These are phyloP conservation scores for Pungitius pungitius DNA, from an alignment of 2,113 vertebrate species.

Conservation along the genomic window DNA sequence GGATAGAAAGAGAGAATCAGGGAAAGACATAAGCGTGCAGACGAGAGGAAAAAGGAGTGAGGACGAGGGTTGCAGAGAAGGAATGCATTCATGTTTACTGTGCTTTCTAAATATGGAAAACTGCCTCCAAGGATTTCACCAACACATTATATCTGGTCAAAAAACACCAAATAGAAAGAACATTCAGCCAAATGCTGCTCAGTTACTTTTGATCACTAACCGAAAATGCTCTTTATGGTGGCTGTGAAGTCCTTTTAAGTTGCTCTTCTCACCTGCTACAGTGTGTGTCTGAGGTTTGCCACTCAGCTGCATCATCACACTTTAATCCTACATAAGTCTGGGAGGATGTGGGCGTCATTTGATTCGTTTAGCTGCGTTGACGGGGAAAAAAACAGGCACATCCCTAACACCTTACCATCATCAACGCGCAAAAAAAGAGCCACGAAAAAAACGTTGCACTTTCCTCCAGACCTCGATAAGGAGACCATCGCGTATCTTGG, in stretches of 20 bases:
- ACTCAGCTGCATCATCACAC: slow-evolving; percentile 65
- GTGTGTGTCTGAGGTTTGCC: slow-evolving; percentile 13
- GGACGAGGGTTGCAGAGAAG: slow-evolving; percentile 29
- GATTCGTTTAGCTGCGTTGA: slow-evolving; percentile 70
- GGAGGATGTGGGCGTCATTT: slow-evolving; percentile 73
- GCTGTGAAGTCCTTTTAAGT: slow-evolving; percentile 1
- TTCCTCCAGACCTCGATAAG: slow-evolving; percentile 17
- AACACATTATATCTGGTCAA: background rate
- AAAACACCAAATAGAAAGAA: slow-evolving; percentile 24
- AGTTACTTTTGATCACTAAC: slow-evolving; percentile 8
- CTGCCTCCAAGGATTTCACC: slow-evolving; percentile 32
- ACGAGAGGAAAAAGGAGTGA: background rate
- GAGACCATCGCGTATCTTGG: slow-evolving; percentile 5
- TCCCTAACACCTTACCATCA: slow-evolving; percentile 45
- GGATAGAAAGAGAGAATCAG: slow-evolving; percentile 20
- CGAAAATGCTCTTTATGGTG: background rate
- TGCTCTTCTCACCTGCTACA: slow-evolving; percentile 28
- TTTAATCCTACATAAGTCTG: slow-evolving; percentile 57
- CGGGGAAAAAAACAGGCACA: slow-evolving; percentile 38
- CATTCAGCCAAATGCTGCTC: slow-evolving; percentile 14
- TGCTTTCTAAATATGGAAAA: slow-evolving; percentile 60
- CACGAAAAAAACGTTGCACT: slow-evolving; percentile 7
- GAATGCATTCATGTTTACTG: slow-evolving; percentile 64
- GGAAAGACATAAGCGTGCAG: background rate
- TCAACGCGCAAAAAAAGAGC: slow-evolving; percentile 14